Base-by-base conservation (phyloP, 2,888 invertebrate genomes). In the Agonum fuliginosum region DNA sequence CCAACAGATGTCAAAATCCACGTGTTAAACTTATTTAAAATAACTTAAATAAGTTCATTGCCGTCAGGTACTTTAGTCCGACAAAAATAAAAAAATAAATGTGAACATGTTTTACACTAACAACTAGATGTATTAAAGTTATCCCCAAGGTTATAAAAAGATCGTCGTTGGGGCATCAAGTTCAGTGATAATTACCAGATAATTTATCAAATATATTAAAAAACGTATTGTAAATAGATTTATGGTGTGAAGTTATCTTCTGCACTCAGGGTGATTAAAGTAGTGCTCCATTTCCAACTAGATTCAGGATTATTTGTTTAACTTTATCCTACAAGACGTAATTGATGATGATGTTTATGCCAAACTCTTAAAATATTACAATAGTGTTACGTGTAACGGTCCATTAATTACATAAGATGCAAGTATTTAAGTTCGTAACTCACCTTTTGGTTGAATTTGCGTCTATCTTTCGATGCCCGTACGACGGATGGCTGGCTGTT, bases 381-480 rank as follows among this genome's bases (percentile, higher is more conserved):
- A 62, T 14, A 30, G 17, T 14, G 27, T 30, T 27, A 62, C 58
- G 62, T 62, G 17, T 62, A 30, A 34, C 17, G 30, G 34, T n/a
- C 12, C 37, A 4, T 19, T 20, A 41, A 41, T 67, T 37, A 19
- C 22, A 41, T 67, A 27, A 62, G 30, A 62, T 5, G 1, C 19
- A 62, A 30, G 27, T 24, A 58, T 14, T 27, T 2, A 6, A 22
- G 20, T n/a, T 14, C n/a, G 8, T 43, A 62, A 75, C 83, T 79
- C 84, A 89, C 90, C 87, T 88, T 89, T 82, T 88, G 88, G 80
- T 88, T 89, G 80, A 86, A 86, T 86, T 87, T 88, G 84, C 88
- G 86, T 81, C 87, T 86, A 81, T 90, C 89, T 82, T 87, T 88
- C 5, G 86, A 84, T 4, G 87, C 87, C 80, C 85, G 87, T 46